Conservation (phyloP, 2,888 invertebrate species). For the Xylota segnis region DNA sequence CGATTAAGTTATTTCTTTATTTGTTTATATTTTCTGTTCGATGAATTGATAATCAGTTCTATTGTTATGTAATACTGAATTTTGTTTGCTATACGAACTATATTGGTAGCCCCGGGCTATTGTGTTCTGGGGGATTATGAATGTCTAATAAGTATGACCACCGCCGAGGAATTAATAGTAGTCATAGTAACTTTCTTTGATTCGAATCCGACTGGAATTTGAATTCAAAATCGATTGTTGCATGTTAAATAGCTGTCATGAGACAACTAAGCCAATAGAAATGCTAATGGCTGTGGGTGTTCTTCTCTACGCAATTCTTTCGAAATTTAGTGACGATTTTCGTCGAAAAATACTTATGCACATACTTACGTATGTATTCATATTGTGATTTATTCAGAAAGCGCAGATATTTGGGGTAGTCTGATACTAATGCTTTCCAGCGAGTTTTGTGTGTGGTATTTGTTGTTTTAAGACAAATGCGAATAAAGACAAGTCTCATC, state of each 20-base stretch:
- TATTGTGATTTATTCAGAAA: no score
- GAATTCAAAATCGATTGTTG: background rate
- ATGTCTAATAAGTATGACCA: background rate
- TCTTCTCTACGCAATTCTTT: background rate
- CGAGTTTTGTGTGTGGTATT: no score
- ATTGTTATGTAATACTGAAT: slow-evolving; percentile 7
- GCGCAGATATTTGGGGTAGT: no score
- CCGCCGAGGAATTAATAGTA: background rate
- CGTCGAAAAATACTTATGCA: background rate
- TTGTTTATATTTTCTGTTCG: slow-evolving; percentile 7
- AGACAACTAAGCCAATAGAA: background rate
- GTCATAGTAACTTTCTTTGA: background rate
- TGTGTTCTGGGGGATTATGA: background rate
- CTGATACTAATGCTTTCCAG: no score
- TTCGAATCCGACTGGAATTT: background rate
- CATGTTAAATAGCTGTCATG: background rate
- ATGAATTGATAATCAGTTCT: background rate
- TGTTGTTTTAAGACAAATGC: no score
- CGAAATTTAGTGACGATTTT: background rate
- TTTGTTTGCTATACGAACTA: background rate
- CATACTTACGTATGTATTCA: background rate
- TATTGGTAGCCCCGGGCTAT: background rate
- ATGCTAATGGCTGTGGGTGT: background rate
- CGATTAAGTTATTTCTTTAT: slow-evolving; percentile 2
- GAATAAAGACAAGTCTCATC: no score